These are phyloP conservation scores for Clanis bilineata DNA, from an alignment of 2,888 invertebrate species.

Conservation along the genomic window DNA sequence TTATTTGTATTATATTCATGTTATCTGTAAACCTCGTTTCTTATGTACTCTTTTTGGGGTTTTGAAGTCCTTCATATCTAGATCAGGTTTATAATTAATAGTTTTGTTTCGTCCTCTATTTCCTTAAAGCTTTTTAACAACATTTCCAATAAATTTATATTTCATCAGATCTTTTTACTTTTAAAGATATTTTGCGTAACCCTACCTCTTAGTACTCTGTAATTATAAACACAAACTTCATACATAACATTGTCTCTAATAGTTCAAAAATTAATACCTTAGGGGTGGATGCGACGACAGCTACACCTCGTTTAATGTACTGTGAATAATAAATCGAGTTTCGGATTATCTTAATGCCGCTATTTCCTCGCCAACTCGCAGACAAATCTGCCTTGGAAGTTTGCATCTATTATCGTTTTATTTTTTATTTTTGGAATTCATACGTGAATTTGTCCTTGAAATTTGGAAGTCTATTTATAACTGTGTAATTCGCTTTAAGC, in stretches of 20 bases:
- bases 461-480: neutral
- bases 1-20: too few relatives aligned
- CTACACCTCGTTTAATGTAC: constrained; percentile 61
- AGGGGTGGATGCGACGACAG: neutral
- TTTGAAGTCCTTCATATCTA: too few relatives aligned
- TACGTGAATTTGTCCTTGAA: neutral
- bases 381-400: constrained; percentile 5
- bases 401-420: constrained; percentile 1
- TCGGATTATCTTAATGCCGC: constrained; percentile 64
- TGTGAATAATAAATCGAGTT: constrained; percentile 74
- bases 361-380: constrained; percentile 51
- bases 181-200: neutral
- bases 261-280: constrained; percentile 1
- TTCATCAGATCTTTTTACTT: too few relatives aligned
- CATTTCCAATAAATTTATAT: too few relatives aligned
- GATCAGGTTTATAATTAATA: too few relatives aligned
- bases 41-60: too few relatives aligned
- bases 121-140: too few relatives aligned
- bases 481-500: too few relatives aligned
- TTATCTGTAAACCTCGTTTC: too few relatives aligned
- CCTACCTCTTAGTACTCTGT: neutral
- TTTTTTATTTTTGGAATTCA: neutral
- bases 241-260: neutral
- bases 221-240: neutral
- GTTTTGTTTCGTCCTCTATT: too few relatives aligned